These are phyloP conservation scores for Cinclus cinclus DNA, from an alignment of 2,113 vertebrate species.

Conservation along the genomic window DNA sequence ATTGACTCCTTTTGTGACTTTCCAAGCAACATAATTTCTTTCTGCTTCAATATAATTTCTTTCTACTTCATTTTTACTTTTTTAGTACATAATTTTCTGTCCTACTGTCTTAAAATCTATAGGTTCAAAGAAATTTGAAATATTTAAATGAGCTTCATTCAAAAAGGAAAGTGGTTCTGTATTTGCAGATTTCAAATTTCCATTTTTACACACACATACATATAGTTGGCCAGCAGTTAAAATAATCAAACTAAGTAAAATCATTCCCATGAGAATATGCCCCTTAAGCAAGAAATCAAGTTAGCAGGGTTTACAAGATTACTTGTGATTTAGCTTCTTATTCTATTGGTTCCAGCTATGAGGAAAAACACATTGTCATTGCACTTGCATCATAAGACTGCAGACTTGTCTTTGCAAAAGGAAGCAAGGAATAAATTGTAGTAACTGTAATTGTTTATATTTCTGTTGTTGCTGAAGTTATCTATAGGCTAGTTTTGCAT, in stretches of 20 bases:
- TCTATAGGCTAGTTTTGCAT: background rate
- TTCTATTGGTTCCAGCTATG: background rate
- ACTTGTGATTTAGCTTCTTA: background rate
- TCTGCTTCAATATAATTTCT: background rate
- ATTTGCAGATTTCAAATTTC: background rate
- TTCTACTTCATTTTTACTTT: background rate
- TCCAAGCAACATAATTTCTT: background rate
- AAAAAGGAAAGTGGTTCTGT: background rate
- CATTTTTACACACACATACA: background rate
- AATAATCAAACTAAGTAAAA: background rate
- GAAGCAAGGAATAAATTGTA: background rate
- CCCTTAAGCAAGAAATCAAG: background rate
- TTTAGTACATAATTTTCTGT: background rate
- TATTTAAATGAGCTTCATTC: background rate
- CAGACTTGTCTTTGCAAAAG: background rate
- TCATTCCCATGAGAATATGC: background rate
- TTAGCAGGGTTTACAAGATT: background rate
- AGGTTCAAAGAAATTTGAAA: background rate
- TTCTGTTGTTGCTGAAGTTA: background rate
- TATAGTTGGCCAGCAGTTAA: background rate
- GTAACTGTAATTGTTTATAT: background rate
- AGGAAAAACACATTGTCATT: background rate
- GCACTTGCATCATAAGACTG: background rate
- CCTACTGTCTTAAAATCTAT: background rate
- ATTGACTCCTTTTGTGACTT: background rate